Percentiles rank a stretch among this genome's conserved stretches.
Conservation (phyloP, 2,113 vertebrate genomes). For the Stomatorhinus ivindoensis region DNA sequence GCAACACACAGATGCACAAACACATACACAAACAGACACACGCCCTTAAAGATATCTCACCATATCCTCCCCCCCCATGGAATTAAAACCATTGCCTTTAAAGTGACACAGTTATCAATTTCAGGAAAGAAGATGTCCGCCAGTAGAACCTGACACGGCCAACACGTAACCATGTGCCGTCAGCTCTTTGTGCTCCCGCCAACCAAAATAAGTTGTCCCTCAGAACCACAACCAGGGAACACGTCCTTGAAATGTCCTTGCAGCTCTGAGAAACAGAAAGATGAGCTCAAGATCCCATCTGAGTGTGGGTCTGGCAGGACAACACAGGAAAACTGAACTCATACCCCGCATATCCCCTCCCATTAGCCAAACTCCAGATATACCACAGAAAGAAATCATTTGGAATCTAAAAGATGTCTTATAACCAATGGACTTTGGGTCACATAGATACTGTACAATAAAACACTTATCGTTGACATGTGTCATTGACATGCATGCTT, state of each 20-base stretch:
- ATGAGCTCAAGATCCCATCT: slow-evolving; percentile 19
- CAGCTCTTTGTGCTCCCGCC: background rate
- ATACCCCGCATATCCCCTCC: slow-evolving; percentile 10
- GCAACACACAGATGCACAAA: background rate
- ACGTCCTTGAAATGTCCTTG: slow-evolving; percentile 34
- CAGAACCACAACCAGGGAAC: slow-evolving; percentile 24
- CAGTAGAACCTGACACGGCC: background rate
- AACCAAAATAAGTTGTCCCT: slow-evolving; percentile 1
- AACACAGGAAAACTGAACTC: slow-evolving; percentile 27
- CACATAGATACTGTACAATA: background rate
- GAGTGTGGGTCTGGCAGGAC: slow-evolving; percentile 21
- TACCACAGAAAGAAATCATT: background rate
- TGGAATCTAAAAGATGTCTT: background rate
- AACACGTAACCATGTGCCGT: background rate
- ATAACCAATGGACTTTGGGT: background rate
- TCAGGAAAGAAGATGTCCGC: background rate
- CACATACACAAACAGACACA: background rate
- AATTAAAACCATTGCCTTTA: background rate
- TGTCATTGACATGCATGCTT: slow-evolving; percentile 22
- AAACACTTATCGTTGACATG: slow-evolving; percentile 15
- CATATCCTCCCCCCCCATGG: background rate
- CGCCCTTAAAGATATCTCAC: background rate
- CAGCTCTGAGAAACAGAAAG: slow-evolving; percentile 30
- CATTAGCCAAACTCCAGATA: background rate
- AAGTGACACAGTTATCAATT: background rate